phyloP scores from a whole-genome alignment of 2,888 invertebrate species.

The Bombylius major region DNA sequence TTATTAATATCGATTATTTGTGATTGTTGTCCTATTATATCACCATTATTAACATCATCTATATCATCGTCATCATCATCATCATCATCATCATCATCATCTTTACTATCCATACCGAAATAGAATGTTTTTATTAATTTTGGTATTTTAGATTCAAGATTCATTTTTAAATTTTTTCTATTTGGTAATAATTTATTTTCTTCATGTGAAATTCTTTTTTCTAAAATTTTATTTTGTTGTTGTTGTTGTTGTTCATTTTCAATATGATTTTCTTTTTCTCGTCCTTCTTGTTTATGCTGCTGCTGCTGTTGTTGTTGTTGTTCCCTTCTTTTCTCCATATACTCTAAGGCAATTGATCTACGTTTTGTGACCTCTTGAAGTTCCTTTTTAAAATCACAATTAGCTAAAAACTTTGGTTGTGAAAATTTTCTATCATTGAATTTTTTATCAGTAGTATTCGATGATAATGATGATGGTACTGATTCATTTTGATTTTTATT shows the following conservation, averaged over 20 bases:
- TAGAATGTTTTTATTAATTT: constrained; percentile 49
- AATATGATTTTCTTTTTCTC: not conserved
- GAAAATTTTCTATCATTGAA: constrained; percentile 7
- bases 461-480: not conserved
- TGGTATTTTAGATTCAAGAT: constrained; percentile 19
- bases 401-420: not conserved
- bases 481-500: not conserved
- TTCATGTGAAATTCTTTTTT: not conserved
- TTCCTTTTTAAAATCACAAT: constrained; percentile 11
- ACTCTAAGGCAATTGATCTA: constrained; percentile 5
- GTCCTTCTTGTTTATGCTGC: not conserved
- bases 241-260: not conserved
- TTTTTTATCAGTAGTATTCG: not conserved
- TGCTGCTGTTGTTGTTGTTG: not conserved
- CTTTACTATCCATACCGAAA: constrained; percentile 60
- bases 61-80: not conserved
- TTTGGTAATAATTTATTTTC: not conserved
- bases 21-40: constrained; percentile 9
- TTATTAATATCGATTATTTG: constrained; percentile 22
- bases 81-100: too few species aligned
- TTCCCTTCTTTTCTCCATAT: not conserved
- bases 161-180: not conserved
- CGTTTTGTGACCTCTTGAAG: constrained; percentile 11
- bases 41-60: constrained; percentile 11
- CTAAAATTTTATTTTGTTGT: not conserved